phyloP scores from a whole-genome alignment of 2,113 vertebrate genomes.

The Sphaerodactylus townsendi region DNA sequence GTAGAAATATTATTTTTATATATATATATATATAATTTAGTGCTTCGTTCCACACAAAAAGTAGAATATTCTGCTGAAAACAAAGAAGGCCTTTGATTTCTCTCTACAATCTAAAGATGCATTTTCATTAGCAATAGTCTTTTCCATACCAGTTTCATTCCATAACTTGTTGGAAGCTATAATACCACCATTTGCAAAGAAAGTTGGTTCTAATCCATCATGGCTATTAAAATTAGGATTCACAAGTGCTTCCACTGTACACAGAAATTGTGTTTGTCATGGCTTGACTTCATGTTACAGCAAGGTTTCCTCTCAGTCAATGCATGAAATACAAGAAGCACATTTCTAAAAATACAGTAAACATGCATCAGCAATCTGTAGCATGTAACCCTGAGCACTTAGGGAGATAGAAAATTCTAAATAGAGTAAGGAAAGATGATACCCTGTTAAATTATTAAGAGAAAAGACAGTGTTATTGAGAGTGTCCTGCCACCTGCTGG shows the following conservation, averaged over 20 bases:
- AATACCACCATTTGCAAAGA: not conserved
- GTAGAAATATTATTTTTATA: not conserved
- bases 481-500: conserved; percentile 62
- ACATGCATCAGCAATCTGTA: not conserved
- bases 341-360: not conserved
- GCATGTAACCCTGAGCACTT: not conserved
- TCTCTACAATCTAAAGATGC: not conserved
- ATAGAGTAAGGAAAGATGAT: not conserved
- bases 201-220: not conserved
- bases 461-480: conserved; percentile 15
- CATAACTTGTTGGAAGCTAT: too few species aligned
- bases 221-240: not conserved
- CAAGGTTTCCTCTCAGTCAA: not conserved
- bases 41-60: too few species aligned
- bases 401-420: not conserved
- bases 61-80: not conserved
- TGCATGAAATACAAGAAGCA: not conserved
- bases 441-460: not conserved
- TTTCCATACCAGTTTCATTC: not conserved
- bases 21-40: not conserved
- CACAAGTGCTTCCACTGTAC: not conserved
- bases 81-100: not conserved
- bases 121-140: not conserved
- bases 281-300: not conserved
- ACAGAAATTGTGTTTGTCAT: not conserved